Base-by-base conservation (phyloP, 2,888 invertebrate species). In the Epinotia ramella region DNA sequence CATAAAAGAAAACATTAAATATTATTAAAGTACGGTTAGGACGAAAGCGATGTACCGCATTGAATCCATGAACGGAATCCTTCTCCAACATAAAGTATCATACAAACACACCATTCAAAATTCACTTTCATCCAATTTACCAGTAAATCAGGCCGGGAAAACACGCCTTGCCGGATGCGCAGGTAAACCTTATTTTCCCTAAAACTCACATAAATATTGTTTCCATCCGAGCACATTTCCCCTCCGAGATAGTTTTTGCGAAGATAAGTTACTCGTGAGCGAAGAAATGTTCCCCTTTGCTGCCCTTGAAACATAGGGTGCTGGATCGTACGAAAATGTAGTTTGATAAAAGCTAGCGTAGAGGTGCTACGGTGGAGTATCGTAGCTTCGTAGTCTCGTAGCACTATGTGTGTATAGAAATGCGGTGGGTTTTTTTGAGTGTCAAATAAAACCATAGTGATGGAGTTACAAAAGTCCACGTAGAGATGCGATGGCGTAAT, bases 161-260 rank as follows among this genome's bases (percentile, higher is more conserved):
- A 53, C 53, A 53, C n/a, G n/a, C 53, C 53, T n/a, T 53, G n/a
- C 69, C 57, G 62, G 62, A 63, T 71, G 53, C 60, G 3, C 44
- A 40, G 68, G 57, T 59, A 53, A 53, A 69, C 33, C 70, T 62
- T 62, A 70, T 70, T 70, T 66, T 53, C 62, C 62, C 20, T 49
- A 63, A 33, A 70, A 28, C 13, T 28, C 53, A 33, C 53, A 69
- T 44, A 70, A 49, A 69, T 24, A 69, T 69, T 69, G 69, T 53
- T 70, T 53, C 24, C 6, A 49, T 49, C 49, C 16, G 49, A 49
- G 49, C 49, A 16, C n/a, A 53, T 53, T 53, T 53, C 53, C 53
- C 7, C 53, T 53, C 53, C 53, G n/a, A 53, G n/a, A 53, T 53
- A 53, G 53, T 53, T 53, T n/a, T 53, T 53, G 1, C 53, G 53